A percentile compares a stretch with the other conserved stretches of the same genome.
These are phyloP conservation scores for Leptodactylus fuscus DNA, from an alignment of 2,113 vertebrate genomes.

Conservation along the genomic window DNA sequence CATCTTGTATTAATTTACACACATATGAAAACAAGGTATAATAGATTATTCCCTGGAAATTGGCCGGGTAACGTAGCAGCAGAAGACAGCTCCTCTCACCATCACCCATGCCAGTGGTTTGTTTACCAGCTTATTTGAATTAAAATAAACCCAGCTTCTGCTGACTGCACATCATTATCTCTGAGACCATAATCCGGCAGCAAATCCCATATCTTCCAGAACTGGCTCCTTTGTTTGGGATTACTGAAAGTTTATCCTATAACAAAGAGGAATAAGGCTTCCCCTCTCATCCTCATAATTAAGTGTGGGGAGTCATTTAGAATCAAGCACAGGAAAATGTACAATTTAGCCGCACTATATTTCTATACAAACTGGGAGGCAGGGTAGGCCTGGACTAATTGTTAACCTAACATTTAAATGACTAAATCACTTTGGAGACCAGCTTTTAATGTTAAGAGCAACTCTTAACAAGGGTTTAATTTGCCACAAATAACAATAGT, in stretches of 20 bases:
- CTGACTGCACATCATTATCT: conserved; percentile 95
- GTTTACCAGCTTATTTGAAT: conserved; percentile 99
- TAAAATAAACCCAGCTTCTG: conserved; percentile 96
- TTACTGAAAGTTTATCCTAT: conserved; percentile 98
- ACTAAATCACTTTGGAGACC: conserved; percentile 74
- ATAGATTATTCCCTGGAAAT: conserved; percentile 77
- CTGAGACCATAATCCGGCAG: conserved; percentile 90
- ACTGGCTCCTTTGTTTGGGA: conserved; percentile 99
- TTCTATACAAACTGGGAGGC: conserved; percentile 72
- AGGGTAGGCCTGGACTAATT: conserved; percentile 78
- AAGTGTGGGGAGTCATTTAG: conserved; percentile 99
- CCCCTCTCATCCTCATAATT: conserved; percentile 98
- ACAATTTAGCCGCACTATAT: conserved; percentile 79
- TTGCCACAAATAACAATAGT: conserved; percentile 62
- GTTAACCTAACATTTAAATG: conserved; percentile 77
- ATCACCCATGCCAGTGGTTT: conserved; percentile 89
- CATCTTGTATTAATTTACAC: conserved; percentile 83
- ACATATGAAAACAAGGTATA: conserved; percentile 80
- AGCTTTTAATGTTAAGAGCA: conserved; percentile 73
- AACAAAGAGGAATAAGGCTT: conserved; percentile 99
- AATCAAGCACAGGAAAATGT: conserved; percentile 88
- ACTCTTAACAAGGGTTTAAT: conserved; percentile 67
- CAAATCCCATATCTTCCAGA: conserved; percentile 94
- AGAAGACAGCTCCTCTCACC: conserved; percentile 82
- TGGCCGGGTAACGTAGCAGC: conserved; percentile 80